Conservation (phyloP, 2,113 vertebrate species). For the Anoplopoma fimbria region DNA sequence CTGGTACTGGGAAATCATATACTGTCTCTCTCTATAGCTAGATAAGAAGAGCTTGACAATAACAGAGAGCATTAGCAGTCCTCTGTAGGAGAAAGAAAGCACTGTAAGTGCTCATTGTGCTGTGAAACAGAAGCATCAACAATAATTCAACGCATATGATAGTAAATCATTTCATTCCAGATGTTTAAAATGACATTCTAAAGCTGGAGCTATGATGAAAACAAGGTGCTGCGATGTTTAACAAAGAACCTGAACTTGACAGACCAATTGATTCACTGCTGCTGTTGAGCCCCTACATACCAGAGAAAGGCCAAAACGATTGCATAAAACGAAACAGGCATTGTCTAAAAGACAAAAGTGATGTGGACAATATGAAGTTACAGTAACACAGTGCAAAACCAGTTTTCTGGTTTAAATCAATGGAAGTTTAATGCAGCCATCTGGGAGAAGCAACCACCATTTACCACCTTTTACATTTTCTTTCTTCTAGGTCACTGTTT, state of each 20-base stretch:
- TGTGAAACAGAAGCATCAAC: slow-evolving; percentile 17
- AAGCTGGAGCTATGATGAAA: slow-evolving; percentile 24
- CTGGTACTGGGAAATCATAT: background rate
- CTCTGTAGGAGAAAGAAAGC: background rate
- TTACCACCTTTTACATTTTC: background rate
- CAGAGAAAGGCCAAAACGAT: slow-evolving; percentile 26
- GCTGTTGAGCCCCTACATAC: slow-evolving; percentile 20
- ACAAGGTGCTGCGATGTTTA: slow-evolving; percentile 13
- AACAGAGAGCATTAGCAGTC: slow-evolving; percentile 1
- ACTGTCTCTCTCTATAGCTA: background rate
- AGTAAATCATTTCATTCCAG: slow-evolving; percentile 26
- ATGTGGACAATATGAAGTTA: background rate
- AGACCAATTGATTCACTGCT: slow-evolving; percentile 23
- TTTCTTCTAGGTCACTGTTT: background rate
- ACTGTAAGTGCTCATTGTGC: background rate
- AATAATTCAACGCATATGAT: background rate
- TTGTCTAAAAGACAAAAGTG: background rate
- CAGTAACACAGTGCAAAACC: background rate
- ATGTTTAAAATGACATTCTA: background rate
- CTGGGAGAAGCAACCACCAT: background rate
- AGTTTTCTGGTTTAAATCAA: background rate
- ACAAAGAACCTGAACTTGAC: slow-evolving; percentile 25
- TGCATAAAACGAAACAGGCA: background rate
- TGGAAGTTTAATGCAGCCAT: background rate
- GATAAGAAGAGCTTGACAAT: background rate